A percentile compares a stretch with the other conserved stretches of the same genome.
Conservation (phyloP, 1,140 invertebrate species). For the Lasioglossum baleicum region DNA sequence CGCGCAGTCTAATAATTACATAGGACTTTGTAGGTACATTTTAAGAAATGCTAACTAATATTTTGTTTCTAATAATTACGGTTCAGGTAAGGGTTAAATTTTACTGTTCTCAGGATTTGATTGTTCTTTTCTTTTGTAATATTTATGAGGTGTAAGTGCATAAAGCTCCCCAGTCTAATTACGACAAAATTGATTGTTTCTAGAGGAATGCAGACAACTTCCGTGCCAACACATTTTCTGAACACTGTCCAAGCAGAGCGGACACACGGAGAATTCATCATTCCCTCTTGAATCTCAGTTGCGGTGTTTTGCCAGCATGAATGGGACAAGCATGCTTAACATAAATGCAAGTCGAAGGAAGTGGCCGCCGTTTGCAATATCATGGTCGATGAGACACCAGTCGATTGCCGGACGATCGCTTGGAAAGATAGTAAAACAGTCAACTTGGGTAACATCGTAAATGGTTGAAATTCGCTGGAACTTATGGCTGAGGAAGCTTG, state of each 20-base stretch:
- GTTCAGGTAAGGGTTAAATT: too few species aligned
- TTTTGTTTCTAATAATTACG: too few species aligned
- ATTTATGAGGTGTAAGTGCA: too few species aligned
- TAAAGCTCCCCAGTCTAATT: too few species aligned
- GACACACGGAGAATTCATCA: background rate
- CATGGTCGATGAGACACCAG: constrained; percentile 8
- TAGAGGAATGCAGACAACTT: background rate
- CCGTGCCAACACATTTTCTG: background rate
- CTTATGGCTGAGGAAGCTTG: background rate
- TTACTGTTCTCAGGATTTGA: too few species aligned
- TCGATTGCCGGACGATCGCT: background rate
- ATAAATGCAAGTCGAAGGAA: constrained; percentile 1
- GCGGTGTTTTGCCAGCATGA: background rate
- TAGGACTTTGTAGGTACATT: too few species aligned
- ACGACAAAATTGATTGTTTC: background rate
- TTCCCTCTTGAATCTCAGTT: background rate
- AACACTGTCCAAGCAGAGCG: background rate
- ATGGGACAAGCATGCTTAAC: background rate
- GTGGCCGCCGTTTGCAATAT: background rate
- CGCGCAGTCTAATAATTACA: too few species aligned
- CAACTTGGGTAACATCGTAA: background rate
- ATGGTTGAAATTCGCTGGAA: background rate
- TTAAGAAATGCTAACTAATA: too few species aligned
- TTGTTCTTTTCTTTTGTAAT: too few species aligned
- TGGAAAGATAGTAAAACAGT: background rate